These are phyloP conservation scores for Leptodirus hochenwartii DNA, from an alignment of 2,888 invertebrate genomes.

Conservation along the genomic window DNA sequence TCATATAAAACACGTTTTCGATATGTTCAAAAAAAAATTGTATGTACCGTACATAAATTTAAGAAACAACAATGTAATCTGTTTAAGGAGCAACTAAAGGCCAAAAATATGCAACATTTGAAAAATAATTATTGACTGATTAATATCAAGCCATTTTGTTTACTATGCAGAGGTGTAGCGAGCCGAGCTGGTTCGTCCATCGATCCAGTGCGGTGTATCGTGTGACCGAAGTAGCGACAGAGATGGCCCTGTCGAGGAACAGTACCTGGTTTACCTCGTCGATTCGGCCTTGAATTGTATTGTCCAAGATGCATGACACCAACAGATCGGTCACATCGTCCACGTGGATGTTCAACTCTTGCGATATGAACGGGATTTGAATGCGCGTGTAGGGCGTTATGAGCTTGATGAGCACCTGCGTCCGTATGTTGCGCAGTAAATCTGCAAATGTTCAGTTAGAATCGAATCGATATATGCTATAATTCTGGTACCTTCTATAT, in stretches of 20 bases:
- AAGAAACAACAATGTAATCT: no score
- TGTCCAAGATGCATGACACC: conserved; percentile 95
- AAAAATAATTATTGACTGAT: no score
- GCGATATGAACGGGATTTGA: conserved; percentile 94
- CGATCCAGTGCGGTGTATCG: conserved; percentile 87
- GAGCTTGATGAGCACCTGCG: conserved; percentile 90
- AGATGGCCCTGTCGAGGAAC: conserved; percentile 63
- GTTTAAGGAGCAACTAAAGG: no score
- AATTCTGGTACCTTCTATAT: conserved; percentile 59
- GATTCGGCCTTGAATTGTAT: conserved; percentile 71
- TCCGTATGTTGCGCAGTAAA: conserved; percentile 84
- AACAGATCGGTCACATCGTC: conserved; percentile 90
- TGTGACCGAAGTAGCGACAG: conserved; percentile 67
- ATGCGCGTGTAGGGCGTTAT: conserved; percentile 97
- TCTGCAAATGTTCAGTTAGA: no score
- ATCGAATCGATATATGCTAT: not conserved
- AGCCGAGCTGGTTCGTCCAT: conserved; percentile 83
- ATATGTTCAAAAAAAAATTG: no score
- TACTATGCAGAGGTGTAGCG: conserved; percentile 75
- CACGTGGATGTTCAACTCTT: conserved; percentile 82
- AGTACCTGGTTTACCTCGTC: conserved; percentile 91
- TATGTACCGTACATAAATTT: no score
- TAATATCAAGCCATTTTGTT: conserved; percentile 72
- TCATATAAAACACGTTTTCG: no score
- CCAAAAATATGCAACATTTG: no score